Conservation (phyloP, 2,797 vertebrate genomes). For the Malacoctenus gilli region DNA sequence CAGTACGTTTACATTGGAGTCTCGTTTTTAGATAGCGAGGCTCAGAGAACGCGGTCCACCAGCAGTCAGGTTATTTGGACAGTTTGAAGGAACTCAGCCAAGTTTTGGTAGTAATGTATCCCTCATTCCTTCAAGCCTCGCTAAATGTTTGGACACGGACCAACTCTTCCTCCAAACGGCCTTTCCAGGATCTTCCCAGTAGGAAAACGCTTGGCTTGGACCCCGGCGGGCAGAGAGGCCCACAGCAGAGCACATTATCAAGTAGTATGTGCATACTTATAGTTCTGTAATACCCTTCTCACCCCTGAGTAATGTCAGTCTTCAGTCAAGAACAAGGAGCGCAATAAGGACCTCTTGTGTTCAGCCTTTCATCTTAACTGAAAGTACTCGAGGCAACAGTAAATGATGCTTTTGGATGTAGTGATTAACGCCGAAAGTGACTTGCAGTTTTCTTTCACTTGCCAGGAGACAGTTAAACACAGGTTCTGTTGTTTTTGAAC, state of each 20-base stretch:
- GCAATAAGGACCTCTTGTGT: too few relatives aligned
- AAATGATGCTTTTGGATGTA: too few relatives aligned
- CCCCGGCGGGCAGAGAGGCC: background rate
- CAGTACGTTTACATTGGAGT: too few relatives aligned
- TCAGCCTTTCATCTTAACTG: too few relatives aligned
- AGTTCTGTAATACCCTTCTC: background rate
- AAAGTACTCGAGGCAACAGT: too few relatives aligned
- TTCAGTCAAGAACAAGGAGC: background rate
- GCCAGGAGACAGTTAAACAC: too few relatives aligned
- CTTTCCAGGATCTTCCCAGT: slow-evolving; percentile 33
- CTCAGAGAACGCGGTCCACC: too few relatives aligned
- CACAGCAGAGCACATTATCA: slow-evolving; percentile 12
- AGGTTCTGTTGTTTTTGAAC: background rate
- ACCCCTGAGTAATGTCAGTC: background rate
- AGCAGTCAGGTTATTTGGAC: slow-evolving; percentile 16
- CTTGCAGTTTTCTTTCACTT: too few relatives aligned
- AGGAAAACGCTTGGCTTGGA: slow-evolving; percentile 33
- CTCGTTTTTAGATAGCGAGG: too few relatives aligned
- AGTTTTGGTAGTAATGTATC: slow-evolving; percentile 55
- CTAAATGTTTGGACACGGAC: slow-evolving; percentile 48
- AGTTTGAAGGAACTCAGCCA: slow-evolving; percentile 34
- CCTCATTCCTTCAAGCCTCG: slow-evolving; percentile 49
- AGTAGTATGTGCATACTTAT: background rate
- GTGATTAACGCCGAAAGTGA: too few relatives aligned
- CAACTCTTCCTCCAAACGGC: slow-evolving; percentile 34